Evolutionary conservation across 1,140 invertebrate species (phyloP), one percentile per base, ranked within the genome.

Genomic region (Reticulitermes speratus): DNA sequence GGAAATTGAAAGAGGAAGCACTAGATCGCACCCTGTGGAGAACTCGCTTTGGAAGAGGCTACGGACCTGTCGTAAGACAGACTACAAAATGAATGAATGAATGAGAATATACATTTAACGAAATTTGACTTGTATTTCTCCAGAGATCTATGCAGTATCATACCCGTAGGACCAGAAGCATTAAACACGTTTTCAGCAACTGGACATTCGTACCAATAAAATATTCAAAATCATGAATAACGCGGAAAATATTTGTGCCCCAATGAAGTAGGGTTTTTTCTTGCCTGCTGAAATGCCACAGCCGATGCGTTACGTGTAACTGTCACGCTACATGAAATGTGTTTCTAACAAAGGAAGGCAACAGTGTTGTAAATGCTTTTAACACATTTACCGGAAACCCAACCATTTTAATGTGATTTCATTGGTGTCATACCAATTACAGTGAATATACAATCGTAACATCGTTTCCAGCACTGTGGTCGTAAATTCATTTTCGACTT

Each of bases 401-500:
- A n/a, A 30, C 7, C 25, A 75, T 75, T 75, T 75, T 75, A 75
- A 75, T 30, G 11, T 8, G n/a, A 75, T 75, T 75, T 75, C 14
- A n/a, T 7, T 30, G 59, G 21, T 75, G 25, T 75, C 52, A 55
- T 55, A 55, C 11, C 52, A 16, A 21, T 19, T 55, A 55, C 52
- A 75, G n/a, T 75, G 65, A 75, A 75, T 75, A 8, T 75, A 75
- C 65, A 30, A 75, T n/a, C 65, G n/a, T 75, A 75, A 30, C 65
- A 7, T 30, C 65, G 65, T n/a, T 75, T 75, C 16, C 19, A 55
- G 14, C 19, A 21, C 52, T 19, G 65, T 75, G n/a, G 65, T 30
- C 25, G 7, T 75, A 75, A 75, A 30, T 75, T 75, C 65, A 75
- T n/a, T 75, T 12, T 11, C 65, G 19, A n/a, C 7, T 21, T 65